Evolutionary conservation across 2,888 invertebrate genomes (phyloP).

Genomic region (Agriopis leucophaearia): DNA sequence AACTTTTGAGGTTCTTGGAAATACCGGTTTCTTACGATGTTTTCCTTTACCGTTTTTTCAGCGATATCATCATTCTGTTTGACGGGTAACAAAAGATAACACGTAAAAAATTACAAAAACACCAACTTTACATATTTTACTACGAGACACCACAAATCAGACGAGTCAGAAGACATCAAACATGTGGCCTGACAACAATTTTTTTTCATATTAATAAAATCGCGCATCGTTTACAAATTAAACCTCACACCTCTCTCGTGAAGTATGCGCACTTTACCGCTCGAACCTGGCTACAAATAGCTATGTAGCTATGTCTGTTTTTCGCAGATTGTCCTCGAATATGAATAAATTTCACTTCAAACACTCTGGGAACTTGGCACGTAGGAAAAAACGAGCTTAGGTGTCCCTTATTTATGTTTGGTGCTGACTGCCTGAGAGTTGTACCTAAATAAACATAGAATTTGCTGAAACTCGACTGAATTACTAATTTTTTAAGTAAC

Average conservation of each 20-base stretch:
- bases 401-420: constrained; percentile 25
- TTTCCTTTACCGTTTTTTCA: too few relatives aligned
- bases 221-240: constrained; percentile 43
- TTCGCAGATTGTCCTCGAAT: constrained; percentile 56
- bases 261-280: constrained; percentile 67
- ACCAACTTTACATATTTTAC: too few relatives aligned
- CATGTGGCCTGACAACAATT: too few relatives aligned
- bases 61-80: too few relatives aligned
- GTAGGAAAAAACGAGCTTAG: constrained; percentile 32
- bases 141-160: too few relatives aligned
- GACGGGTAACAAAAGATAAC: too few relatives aligned
- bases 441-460: constrained; percentile 26
- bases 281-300: constrained; percentile 56
- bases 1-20: too few relatives aligned
- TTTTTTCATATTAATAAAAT: not conserved
- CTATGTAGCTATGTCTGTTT: constrained; percentile 53
- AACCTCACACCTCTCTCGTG: constrained; percentile 57
- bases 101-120: too few relatives aligned
- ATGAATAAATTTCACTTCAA: constrained; percentile 55
- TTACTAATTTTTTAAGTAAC: constrained; percentile 15
- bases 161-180: too few relatives aligned
- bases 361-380: constrained; percentile 44
- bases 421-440: constrained; percentile 26
- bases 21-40: too few relatives aligned
- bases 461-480: constrained; percentile 22